phyloP scores from a whole-genome alignment of 2,888 invertebrate genomes.

The Taphrorychus bicolor region DNA sequence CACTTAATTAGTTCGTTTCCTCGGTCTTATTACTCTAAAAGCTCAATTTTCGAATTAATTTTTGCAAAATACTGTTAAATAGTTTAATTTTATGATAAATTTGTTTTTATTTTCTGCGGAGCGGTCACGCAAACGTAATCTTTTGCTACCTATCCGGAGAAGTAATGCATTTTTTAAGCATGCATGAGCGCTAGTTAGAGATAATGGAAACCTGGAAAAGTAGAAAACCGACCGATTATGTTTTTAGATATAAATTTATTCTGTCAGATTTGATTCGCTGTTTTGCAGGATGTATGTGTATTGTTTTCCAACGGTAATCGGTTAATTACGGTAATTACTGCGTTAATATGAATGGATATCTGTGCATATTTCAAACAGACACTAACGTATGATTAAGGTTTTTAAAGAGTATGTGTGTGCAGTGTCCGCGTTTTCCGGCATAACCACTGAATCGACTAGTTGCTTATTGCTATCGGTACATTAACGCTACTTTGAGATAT shows the following conservation, averaged over 20 bases:
- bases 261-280: conserved; percentile 3
- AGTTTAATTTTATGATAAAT: conserved; percentile 36
- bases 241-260: conserved; percentile 1
- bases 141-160: conserved; percentile 18
- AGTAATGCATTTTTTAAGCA: conserved; percentile 13
- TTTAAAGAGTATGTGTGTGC: background rate
- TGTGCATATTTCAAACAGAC: background rate
- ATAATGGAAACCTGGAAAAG: conserved; percentile 8
- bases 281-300: background rate
- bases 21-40: conserved; percentile 25
- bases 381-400: background rate
- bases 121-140: conserved; percentile 32
- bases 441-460: background rate
- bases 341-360: background rate
- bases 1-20: conserved; percentile 23
- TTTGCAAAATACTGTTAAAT: conserved; percentile 36
- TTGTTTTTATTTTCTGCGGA: conserved; percentile 27
- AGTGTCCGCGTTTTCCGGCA: background rate
- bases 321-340: background rate
- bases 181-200: conserved; percentile 5
- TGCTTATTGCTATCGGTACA: no score
- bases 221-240: conserved; percentile 8
- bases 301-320: conserved; percentile 3
- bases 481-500: no score
- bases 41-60: conserved; percentile 30